These are phyloP conservation scores for Phrynocephalus guinanensis DNA, from an alignment of 2,797 vertebrate genomes.

Conservation along the genomic window DNA sequence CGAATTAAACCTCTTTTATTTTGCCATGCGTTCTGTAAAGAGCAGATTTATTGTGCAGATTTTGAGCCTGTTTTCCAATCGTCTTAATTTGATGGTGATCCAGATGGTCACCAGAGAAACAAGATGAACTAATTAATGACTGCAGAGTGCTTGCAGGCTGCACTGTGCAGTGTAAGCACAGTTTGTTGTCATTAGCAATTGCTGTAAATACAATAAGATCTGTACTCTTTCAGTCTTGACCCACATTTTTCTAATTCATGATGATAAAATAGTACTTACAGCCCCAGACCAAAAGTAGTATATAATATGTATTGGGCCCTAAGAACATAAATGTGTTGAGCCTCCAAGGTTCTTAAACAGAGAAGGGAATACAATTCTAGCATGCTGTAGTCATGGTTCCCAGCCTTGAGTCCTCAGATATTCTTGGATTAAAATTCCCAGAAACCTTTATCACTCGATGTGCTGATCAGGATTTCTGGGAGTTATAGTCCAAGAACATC, in stretches of 20 bases:
- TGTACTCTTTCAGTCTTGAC: constrained; percentile 19
- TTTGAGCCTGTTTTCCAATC: constrained; percentile 53
- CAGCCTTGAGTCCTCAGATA: too few relatives aligned
- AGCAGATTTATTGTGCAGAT: constrained; percentile 40
- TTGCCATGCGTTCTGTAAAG: constrained; percentile 14
- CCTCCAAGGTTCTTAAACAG: constrained; percentile 2
- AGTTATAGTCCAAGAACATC: too few relatives aligned
- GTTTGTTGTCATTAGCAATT: constrained; percentile 56
- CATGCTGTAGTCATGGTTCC: neutral
- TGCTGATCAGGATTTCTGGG: too few relatives aligned
- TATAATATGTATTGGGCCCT: neutral
- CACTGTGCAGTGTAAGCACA: constrained; percentile 39
- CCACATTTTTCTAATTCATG: constrained; percentile 19
- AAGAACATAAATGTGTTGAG: neutral
- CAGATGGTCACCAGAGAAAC: constrained; percentile 57
- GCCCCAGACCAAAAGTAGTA: constrained; percentile 3
- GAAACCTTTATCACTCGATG: too few relatives aligned
- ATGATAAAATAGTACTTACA: neutral
- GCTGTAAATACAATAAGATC: constrained; percentile 46
- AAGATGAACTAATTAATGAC: constrained; percentile 56
- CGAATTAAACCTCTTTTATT: constrained; percentile 13
- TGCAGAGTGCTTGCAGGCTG: constrained; percentile 55
- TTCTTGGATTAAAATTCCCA: too few relatives aligned
- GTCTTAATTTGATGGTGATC: constrained; percentile 46
- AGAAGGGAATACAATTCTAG: neutral